Evolutionary conservation across 2,797 vertebrate species (phyloP), one percentile per base, ranked within the genome.

Genomic region (Pseudochirops corinnae): DNA sequence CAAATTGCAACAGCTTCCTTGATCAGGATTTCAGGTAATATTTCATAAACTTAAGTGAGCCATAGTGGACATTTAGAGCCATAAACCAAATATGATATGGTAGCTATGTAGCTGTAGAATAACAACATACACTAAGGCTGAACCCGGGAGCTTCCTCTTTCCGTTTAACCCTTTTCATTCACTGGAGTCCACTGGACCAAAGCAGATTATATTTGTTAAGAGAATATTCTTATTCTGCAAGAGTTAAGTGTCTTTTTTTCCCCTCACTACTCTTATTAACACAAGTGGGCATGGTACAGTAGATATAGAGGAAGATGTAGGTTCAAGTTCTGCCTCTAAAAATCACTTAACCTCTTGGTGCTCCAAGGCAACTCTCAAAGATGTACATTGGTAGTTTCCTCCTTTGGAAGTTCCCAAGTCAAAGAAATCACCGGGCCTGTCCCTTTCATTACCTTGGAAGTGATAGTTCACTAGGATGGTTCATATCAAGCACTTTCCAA

Each of bases 21-120:
- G 57, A 91, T 24, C 56, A 0, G 31, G 55, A 55, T 91, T 94
- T 91, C 93, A 90, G 62, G 39, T 21, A 90, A 46, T 87, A 93
- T 31, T 56, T 90, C 53, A 94, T 46, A 57, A 53, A 92, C 93
- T 31, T n/a, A 82, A 93, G 62, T 52, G 62, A 52, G 74, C 50
- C n/a, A 29, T 33, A 3, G 52, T 10, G 50, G 67, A 57, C 24
- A 13, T n/a, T 50, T 62, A 29, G 60, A 93, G n/a, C 28, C 55
- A 50, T n/a, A 67, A n/a, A n/a, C 33, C 18, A 74, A 74, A 74
- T 24, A 74, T 9, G 18, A 39, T 39, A 74, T 7, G 67, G 18
- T 39, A 74, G 67, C 14, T 39, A 74, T n/a, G 3, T 74, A n/a
- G 67, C 67, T 74, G 1, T 24, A 39, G 67, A 74, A 12, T 39